Conservation (phyloP, 2,113 vertebrate species). For the Petaurus breviceps region DNA sequence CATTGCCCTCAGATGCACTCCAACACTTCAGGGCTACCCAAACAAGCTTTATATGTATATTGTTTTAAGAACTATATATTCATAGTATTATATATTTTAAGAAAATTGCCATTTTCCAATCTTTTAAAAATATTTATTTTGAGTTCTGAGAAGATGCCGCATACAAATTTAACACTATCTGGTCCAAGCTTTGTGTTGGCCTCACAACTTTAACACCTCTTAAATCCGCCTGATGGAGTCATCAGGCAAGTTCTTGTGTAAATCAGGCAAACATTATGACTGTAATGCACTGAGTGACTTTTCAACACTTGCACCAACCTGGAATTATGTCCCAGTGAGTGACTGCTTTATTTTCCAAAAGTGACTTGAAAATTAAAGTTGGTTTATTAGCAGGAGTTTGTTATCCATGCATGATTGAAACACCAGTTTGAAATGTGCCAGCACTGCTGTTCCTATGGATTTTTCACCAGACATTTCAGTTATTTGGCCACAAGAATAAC, state of each 20-base stretch:
- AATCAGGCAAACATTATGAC: constrained; percentile 8
- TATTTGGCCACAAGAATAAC: constrained; percentile 19
- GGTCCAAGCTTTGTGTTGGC: neutral
- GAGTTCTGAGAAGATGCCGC: neutral
- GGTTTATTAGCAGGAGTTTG: constrained; percentile 28
- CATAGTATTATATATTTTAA: neutral
- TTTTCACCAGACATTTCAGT: constrained; percentile 21
- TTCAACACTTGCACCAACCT: constrained; percentile 18
- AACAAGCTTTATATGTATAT: neutral
- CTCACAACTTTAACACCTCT: neutral
- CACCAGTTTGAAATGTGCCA: constrained; percentile 42
- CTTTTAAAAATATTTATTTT: neutral
- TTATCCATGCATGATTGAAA: constrained; percentile 42
- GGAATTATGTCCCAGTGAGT: neutral
- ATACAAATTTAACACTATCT: neutral
- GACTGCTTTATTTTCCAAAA: constrained; percentile 41
- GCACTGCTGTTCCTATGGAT: neutral
- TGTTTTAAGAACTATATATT: neutral
- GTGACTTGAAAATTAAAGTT: constrained; percentile 8
- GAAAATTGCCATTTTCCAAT: neutral
- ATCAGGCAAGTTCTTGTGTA: neutral
- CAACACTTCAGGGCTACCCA: neutral
- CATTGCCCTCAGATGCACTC: neutral
- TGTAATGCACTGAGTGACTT: constrained; percentile 17
- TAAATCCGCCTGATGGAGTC: constrained; percentile 20